phyloP scores from a whole-genome alignment of 1,140 invertebrate genomes.

The Pissodes strobi region DNA sequence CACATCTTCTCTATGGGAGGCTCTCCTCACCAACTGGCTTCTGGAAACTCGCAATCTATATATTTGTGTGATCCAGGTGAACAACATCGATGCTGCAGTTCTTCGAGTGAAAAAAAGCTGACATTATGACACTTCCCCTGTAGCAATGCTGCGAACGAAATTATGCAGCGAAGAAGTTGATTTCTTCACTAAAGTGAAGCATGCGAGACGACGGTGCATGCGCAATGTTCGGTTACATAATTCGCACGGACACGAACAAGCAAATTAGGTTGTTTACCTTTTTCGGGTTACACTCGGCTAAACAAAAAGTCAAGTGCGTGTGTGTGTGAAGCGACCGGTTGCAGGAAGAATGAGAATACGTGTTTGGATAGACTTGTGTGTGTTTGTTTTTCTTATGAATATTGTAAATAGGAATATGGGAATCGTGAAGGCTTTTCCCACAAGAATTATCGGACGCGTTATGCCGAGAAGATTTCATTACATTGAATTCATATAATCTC shows the following conservation, averaged over 20 bases:
- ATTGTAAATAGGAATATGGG: conserved; percentile 15
- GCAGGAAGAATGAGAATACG: conserved; percentile 7
- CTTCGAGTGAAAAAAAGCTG: no score
- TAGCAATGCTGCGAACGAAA: no score
- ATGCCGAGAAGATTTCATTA: no score
- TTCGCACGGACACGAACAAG: conserved; percentile 11
- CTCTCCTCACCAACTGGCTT: no score
- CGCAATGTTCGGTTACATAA: neutral
- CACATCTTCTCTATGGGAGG: no score
- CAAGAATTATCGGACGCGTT: conserved; percentile 19
- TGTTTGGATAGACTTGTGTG: conserved; percentile 6
- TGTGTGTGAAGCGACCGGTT: neutral
- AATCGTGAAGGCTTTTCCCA: conserved; percentile 3
- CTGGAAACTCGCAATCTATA: no score
- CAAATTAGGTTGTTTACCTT: conserved; percentile 26
- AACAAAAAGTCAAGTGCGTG: conserved; percentile 2
- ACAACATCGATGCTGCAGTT: no score
- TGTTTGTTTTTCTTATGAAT: conserved; percentile 24
- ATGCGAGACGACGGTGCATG: neutral
- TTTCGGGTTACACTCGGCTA: conserved; percentile 13
- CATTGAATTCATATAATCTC: no score
- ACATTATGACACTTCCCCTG: no score
- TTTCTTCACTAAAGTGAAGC: no score
- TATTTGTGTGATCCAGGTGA: no score
- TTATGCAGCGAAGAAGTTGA: no score